These are phyloP conservation scores for Melanotaenia maccullochi DNA, from an alignment of 2,797 vertebrate genomes.

Conservation along the genomic window DNA sequence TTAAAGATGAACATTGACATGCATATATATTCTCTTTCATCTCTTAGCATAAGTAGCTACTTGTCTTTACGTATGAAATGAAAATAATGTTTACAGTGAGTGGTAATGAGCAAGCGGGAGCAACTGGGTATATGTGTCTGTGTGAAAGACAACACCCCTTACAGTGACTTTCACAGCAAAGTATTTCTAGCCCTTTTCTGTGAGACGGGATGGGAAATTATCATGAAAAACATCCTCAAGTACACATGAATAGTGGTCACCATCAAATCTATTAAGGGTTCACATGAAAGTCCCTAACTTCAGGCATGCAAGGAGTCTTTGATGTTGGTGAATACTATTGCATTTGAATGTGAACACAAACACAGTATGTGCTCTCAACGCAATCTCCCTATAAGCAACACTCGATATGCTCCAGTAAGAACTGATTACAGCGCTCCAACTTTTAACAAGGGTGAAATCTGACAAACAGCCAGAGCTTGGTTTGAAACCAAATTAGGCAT, in stretches of 20 bases:
- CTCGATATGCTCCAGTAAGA: constrained; percentile 37
- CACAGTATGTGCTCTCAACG: constrained; percentile 4
- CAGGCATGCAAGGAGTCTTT: constrained; percentile 36
- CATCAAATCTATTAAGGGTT: constrained; percentile 45
- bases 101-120: constrained; percentile 50
- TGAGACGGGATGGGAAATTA: constrained; percentile 17
- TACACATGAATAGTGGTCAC: constrained; percentile 40
- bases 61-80: not conserved
- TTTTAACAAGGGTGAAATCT: constrained; percentile 39
- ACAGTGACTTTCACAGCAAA: constrained; percentile 54
- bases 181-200: constrained; percentile 33
- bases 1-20: not conserved
- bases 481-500: constrained; percentile 47
- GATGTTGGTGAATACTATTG: constrained; percentile 29
- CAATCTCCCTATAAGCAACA: constrained; percentile 23
- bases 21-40: not conserved
- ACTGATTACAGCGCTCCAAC: constrained; percentile 20
- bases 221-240: constrained; percentile 20
- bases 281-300: constrained; percentile 44
- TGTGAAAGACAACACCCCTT: constrained; percentile 46
- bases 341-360: constrained; percentile 38
- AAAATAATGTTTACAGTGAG: constrained; percentile 8
- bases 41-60: not conserved
- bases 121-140: constrained; percentile 25
- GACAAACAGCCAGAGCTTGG: constrained; percentile 44